Base-by-base conservation (phyloP, 2,888 invertebrate genomes). In the Alcis repandata region DNA sequence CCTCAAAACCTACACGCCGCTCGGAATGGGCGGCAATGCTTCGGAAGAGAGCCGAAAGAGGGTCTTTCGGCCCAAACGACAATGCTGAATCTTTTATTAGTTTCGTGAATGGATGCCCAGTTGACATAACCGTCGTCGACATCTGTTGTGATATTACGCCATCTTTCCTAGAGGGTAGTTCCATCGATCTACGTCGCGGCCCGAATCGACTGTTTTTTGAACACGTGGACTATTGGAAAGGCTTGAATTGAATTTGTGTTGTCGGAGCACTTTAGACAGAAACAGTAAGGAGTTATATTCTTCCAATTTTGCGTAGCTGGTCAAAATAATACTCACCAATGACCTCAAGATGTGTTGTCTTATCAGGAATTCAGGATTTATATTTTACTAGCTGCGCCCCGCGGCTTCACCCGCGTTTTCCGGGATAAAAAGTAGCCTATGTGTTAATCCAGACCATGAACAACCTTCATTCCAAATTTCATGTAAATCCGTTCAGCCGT, bases 1-100 rank as follows among this genome's bases (percentile, higher is more conserved):
- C 84, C 86, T 81, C 83, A 81, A 81, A 85, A 80, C 79, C 76
- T 78, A 77, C 79, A 76, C 78, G 75, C 78, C 78, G 77, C 73
- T 74, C 70, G 75, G 73, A 85, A 85, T 84, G 84, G 84, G 78
- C 79, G 80, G 79, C 82, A 84, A 86, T 82, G 85, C 81, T 82
- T 82, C 78, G 79, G 82, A 84, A 88, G 51, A 51, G 83, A 77
- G 86, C 90, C 91, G 88, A 51, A 51, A 51, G 51, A 51, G 36
- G 51, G 36, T n/a, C 88, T 87, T 86, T 85, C 80, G 84, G 82
- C 74, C 67, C 81, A 85, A 90, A 90, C 90, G 90, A 87, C 88
- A 88, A 87, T 88, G 89, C 90, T 92, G 92, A 92, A 91, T 92
- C 91, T 92, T 92, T 92, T 93, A 93, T 92, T 92, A 91, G 91